These are phyloP conservation scores for Actinernus sp. DNA, from an alignment of 92 coral and sea anemone genomes.

Conservation along the genomic window DNA sequence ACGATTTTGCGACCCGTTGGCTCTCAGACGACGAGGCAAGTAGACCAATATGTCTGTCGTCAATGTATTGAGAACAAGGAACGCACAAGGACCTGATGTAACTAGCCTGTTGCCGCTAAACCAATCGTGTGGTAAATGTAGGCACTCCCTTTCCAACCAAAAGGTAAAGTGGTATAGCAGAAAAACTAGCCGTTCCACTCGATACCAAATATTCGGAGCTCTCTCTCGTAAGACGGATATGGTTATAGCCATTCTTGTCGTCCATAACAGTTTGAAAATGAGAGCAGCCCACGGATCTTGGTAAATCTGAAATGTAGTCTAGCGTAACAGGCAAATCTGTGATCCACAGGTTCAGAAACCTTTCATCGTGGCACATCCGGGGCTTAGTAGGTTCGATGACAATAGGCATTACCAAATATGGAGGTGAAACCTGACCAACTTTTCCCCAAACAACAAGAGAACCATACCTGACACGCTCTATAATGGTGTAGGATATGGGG, in stretches of 20 bases:
- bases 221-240: background rate
- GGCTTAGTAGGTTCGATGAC: constrained; percentile 55
- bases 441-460: constrained; percentile 42
- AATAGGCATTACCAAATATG: constrained; percentile 37
- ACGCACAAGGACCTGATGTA: constrained; percentile 23
- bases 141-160: constrained; percentile 41
- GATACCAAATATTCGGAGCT: constrained; percentile 16
- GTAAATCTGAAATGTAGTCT: constrained; percentile 50
- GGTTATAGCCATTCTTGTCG: constrained; percentile 48
- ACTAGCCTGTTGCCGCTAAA: constrained; percentile 21
- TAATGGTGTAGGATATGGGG: constrained; percentile 31
- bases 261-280: constrained; percentile 35
- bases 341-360: constrained; percentile 52
- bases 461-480: constrained; percentile 33
- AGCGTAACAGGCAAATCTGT: constrained; percentile 45
- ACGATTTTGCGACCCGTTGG: background rate
- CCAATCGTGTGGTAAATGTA: constrained; percentile 40
- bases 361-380: constrained; percentile 41
- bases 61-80: constrained; percentile 39
- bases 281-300: constrained; percentile 23
- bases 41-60: constrained; percentile 42
- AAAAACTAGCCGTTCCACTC: too few species aligned
- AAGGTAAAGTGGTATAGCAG: constrained; percentile 11
- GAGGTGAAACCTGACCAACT: constrained; percentile 42
- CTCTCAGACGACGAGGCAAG: background rate